Percentiles rank a stretch among this genome's conserved stretches.
Evolutionary conservation across 2,113 vertebrate genomes (phyloP).

Genomic region (Upupa epops): DNA sequence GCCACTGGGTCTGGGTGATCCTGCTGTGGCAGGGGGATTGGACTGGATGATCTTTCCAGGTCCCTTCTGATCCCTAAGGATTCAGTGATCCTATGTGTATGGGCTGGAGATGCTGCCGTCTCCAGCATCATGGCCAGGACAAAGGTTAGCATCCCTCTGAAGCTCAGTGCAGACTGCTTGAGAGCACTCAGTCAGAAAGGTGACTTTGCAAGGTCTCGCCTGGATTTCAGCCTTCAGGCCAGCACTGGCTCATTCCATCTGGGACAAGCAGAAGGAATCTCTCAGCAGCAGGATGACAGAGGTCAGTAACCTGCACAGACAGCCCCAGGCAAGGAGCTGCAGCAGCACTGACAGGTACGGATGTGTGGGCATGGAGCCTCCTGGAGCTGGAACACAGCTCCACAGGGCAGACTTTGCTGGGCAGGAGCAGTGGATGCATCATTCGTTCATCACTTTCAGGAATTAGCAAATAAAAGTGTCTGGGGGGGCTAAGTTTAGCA

Average conservation of each 20-base stretch:
- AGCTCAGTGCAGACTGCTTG: background rate
- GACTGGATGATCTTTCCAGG: too few relatives aligned
- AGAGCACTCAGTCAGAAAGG: background rate
- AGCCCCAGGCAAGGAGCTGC: fast-evolving
- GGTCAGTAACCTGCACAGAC: background rate
- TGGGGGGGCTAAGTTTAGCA: background rate
- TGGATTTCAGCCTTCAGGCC: background rate
- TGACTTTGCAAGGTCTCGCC: background rate
- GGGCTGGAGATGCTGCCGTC: background rate
- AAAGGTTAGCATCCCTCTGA: background rate
- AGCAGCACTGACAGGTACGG: fast-evolving
- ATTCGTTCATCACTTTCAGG: background rate
- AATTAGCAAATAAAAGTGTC: background rate
- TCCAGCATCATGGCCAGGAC: background rate
- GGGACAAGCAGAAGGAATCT: background rate
- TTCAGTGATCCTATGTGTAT: too few relatives aligned
- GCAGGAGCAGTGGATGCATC: background rate
- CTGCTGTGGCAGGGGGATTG: too few relatives aligned
- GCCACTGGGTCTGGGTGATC: too few relatives aligned
- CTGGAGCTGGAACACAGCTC: background rate
- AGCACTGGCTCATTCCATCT: background rate
- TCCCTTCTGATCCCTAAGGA: too few relatives aligned
- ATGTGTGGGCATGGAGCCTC: background rate
- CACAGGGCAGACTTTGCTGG: background rate
- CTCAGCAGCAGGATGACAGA: background rate